A percentile compares a stretch with the other conserved stretches of the same genome.
Evolutionary conservation across 1,140 invertebrate genomes (phyloP).

Genomic region (Philaenus spumarius): DNA sequence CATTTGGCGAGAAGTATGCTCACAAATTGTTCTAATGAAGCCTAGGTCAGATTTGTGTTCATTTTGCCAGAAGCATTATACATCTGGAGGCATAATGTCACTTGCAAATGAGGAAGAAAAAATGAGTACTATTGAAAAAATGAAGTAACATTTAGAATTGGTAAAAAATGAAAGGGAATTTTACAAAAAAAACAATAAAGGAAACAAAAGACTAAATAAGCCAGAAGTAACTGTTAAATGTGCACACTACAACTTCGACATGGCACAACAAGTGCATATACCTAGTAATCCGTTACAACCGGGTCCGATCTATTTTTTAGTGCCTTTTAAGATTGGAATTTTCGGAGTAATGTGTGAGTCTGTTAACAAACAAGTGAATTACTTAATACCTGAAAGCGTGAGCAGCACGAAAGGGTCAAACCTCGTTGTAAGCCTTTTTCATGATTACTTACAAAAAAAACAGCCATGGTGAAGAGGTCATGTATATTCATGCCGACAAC

Average conservation of each 20-base stretch:
- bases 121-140: constrained; percentile 3
- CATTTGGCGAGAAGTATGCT: neutral
- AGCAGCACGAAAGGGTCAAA: constrained; percentile 17
- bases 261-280: constrained; percentile 17
- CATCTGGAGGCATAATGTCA: constrained; percentile 9
- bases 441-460: constrained; percentile 18
- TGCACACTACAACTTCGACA: constrained; percentile 15
- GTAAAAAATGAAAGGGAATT: constrained; percentile 5
- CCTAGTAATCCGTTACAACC: constrained; percentile 20
- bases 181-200: neutral
- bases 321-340: constrained; percentile 20
- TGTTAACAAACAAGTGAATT: constrained; percentile 18
- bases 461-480: constrained; percentile 4
- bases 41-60: constrained; percentile 5
- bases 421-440: constrained; percentile 16
- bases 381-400: constrained; percentile 17
- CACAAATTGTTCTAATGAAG: constrained; percentile 6
- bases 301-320: constrained; percentile 21
- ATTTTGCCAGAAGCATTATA: constrained; percentile 12
- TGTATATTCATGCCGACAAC: too few species aligned
- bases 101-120: constrained; percentile 8
- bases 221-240: neutral
- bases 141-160: constrained; percentile 1
- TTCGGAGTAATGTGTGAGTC: constrained; percentile 24
- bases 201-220: neutral